These are phyloP conservation scores for Aeoliscus strigatus DNA, from an alignment of 2,797 vertebrate species.

Conservation along the genomic window DNA sequence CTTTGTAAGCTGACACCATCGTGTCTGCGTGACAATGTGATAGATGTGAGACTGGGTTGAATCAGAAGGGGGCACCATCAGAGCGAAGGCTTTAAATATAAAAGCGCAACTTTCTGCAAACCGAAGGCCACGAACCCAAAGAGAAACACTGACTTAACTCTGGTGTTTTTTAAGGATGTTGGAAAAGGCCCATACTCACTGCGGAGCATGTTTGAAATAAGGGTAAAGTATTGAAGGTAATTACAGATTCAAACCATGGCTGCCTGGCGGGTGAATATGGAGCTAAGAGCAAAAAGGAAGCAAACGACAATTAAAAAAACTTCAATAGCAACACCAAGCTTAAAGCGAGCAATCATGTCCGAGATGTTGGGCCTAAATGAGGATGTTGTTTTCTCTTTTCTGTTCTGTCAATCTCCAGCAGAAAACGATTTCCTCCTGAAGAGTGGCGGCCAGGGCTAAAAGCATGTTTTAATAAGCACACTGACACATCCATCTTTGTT, in stretches of 20 bases:
- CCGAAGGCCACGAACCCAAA: constrained; percentile 26
- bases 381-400: constrained; percentile 75
- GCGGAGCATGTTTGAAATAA: constrained; percentile 67
- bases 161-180: constrained; percentile 52
- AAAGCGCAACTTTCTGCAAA: constrained; percentile 58
- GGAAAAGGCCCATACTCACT: constrained; percentile 38
- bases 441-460: constrained; percentile 72
- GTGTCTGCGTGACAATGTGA: constrained; percentile 57
- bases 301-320: constrained; percentile 73
- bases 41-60: constrained; percentile 57
- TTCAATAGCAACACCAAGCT: constrained; percentile 71
- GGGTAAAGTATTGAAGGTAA: constrained; percentile 68
- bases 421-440: constrained; percentile 74
- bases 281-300: constrained; percentile 59
- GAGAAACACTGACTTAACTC: constrained; percentile 52
- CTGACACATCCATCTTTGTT: constrained; percentile 80
- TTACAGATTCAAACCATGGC: constrained; percentile 70
- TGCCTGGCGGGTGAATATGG: constrained; percentile 53
- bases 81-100: constrained; percentile 44
- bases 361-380: constrained; percentile 75
- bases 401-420: constrained; percentile 75
- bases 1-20: constrained; percentile 70
- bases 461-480: constrained; percentile 78
- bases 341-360: constrained; percentile 76
- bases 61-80: constrained; percentile 42